phyloP scores from a whole-genome alignment of 2,113 vertebrate genomes.

The Grammatotria lemairii region DNA sequence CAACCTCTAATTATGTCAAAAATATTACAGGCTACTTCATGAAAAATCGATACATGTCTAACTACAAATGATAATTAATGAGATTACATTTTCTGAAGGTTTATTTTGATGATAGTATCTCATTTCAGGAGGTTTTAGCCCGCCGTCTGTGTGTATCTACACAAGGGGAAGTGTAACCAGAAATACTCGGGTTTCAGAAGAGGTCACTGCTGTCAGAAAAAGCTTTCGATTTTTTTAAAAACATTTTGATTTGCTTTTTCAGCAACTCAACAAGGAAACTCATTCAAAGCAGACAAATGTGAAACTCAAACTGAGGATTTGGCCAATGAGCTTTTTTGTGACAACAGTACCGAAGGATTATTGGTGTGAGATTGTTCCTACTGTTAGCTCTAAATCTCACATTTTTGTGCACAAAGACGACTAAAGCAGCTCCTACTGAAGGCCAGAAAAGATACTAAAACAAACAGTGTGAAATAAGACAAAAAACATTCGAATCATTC shows the following conservation, averaged over 20 bases:
- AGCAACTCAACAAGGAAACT: neutral
- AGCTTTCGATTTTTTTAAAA: neutral
- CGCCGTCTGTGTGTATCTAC: constrained; percentile 1
- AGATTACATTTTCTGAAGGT: neutral
- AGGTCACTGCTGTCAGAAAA: constrained; percentile 3
- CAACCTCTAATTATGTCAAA: neutral
- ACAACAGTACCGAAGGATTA: neutral
- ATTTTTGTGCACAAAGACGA: neutral
- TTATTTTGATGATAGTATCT: neutral
- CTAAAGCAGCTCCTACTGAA: neutral
- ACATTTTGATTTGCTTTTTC: neutral
- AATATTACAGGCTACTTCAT: neutral
- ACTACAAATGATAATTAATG: neutral
- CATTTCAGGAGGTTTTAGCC: neutral
- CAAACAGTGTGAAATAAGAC: neutral
- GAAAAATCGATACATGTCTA: rapidly evolving
- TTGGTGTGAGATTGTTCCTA: neutral
- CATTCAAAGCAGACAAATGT: neutral
- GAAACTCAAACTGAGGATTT: neutral
- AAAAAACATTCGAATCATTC: rapidly evolving
- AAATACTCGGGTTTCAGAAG: neutral
- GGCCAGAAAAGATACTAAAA: neutral
- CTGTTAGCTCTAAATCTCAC: neutral
- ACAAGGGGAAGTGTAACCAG: neutral
- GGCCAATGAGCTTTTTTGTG: neutral